These are phyloP conservation scores for Bemisia tabaci DNA, from an alignment of 1,140 invertebrate species.

Conservation along the genomic window DNA sequence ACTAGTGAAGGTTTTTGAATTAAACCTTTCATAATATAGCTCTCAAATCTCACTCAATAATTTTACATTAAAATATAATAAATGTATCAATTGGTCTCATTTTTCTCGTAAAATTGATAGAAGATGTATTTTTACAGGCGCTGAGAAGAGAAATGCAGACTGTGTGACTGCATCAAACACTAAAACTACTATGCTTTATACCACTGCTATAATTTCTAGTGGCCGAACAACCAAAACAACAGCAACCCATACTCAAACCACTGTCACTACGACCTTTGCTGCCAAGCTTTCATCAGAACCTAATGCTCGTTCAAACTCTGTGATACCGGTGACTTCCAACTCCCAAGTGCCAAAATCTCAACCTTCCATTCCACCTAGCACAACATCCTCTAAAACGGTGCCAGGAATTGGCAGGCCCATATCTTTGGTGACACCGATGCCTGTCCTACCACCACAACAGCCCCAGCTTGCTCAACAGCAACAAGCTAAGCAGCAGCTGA, in stretches of 20 bases:
- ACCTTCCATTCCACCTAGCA: too few species aligned
- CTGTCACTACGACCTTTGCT: slow-evolving; percentile 40
- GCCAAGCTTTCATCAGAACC: slow-evolving; percentile 30
- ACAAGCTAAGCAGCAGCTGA: slow-evolving; percentile 16
- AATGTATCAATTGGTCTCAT: too few species aligned
- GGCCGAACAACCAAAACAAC: slow-evolving; percentile 13
- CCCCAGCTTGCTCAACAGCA: slow-evolving; percentile 20
- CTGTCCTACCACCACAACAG: slow-evolving; percentile 26
- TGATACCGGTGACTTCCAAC: background rate
- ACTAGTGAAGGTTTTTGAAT: too few species aligned
- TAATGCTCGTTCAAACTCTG: background rate
- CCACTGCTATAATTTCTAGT: slow-evolving; percentile 40
- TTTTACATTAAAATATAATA: too few species aligned
- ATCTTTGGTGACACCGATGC: slow-evolving; percentile 33
- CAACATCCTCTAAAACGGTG: too few species aligned
- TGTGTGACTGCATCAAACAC: slow-evolving; percentile 33
- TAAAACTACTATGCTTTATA: slow-evolving; percentile 47
- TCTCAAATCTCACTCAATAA: too few species aligned
- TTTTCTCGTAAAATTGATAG: too few species aligned
- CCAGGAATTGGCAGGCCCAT: too few species aligned
- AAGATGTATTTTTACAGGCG: slow-evolving; percentile 23
- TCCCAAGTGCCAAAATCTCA: background rate
- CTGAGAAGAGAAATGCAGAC: slow-evolving; percentile 31
- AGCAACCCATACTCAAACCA: slow-evolving; percentile 32
- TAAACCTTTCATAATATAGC: too few species aligned